Evolutionary conservation across 2,888 invertebrate genomes (phyloP), one percentile per base, ranked within the genome.

Genomic region (Tachina lurida): DNA sequence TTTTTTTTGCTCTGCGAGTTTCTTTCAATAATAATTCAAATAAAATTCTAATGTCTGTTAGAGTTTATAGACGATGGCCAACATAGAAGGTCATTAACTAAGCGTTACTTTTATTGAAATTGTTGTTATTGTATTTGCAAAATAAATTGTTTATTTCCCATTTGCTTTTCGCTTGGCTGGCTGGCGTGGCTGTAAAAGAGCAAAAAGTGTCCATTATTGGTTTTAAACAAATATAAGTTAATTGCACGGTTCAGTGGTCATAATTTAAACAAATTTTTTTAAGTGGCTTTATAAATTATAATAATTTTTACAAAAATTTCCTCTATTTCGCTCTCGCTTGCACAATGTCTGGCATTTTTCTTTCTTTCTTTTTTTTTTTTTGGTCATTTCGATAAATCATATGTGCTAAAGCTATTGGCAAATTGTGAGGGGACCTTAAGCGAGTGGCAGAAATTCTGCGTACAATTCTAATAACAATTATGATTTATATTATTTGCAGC

Each of bases 61-160:
- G 67, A 74, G 74, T 74, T 67, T 74, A 17, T 31, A 67, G 75
- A 75, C 83, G 70, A 76, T 86, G 83, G 83, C 86, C 86, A 86
- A 83, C 79, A 83, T 67, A 68, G 86, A 86, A 86, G 86, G 86
- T 86, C 86, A 86, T 86, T 86, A 86, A 83, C 85, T 85, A 82
- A 82, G 82, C 71, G 65, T 80, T 73, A 79, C 70, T 75, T 78
- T 65, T 83, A 83, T 77, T 78, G 56, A 81, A 75, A 84, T 43
- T 41, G 17, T 62, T 70, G 22, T 54, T 78, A 43, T 68, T 70
- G 31, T 31, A 31, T 7, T 31, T 31, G 31, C 31, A 31, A 31
- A 31, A 31, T 31, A 31, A 31, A 58, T 12, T 56, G 19, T 56
- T 52, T 41, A 17, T 39, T 31, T 65, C 10, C 13, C 41, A 41